Conservation (phyloP, 30 jellyfish, hydroid and myxozoan species). For the Aurelia coerulea region DNA sequence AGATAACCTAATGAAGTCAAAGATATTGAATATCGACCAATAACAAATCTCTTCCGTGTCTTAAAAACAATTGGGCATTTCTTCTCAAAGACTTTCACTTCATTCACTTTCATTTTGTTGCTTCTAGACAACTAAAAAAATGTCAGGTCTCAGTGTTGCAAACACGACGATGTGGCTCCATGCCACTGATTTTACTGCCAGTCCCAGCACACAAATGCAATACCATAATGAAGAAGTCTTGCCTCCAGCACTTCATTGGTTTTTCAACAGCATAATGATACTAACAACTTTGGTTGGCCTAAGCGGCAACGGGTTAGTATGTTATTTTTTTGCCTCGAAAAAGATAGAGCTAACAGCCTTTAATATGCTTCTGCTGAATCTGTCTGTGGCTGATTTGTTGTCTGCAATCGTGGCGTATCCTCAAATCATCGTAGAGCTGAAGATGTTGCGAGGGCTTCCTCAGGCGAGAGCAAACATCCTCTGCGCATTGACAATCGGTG, state of each 20-base stretch:
- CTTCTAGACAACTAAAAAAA: too few species aligned
- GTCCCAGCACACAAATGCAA: not conserved
- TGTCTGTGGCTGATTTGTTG: slow-evolving; percentile 47
- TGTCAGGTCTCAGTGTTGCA: too few species aligned
- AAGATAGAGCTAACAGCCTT: slow-evolving; percentile 21
- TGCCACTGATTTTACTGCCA: too few species aligned
- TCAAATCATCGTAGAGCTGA: slow-evolving; percentile 44
- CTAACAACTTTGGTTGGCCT: slow-evolving; percentile 28
- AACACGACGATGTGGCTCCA: too few species aligned
- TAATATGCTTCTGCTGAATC: slow-evolving; percentile 48
- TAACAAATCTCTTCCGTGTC: too few species aligned
- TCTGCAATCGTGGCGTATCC: slow-evolving; percentile 58
- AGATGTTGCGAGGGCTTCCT: slow-evolving; percentile 23
- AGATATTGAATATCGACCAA: too few species aligned
- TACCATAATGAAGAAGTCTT: slow-evolving; percentile 15
- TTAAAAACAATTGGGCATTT: too few species aligned
- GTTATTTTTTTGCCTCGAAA: slow-evolving; percentile 37
- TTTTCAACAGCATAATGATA: slow-evolving; percentile 42
- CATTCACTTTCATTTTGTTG: too few species aligned
- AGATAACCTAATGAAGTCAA: too few species aligned
- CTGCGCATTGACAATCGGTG: slow-evolving; percentile 80
- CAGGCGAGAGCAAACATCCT: slow-evolving; percentile 23
- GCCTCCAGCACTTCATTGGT: slow-evolving; percentile 62
- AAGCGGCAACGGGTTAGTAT: slow-evolving; percentile 49
- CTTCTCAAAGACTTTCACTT: too few species aligned